phyloP scores from a whole-genome alignment of 2,888 invertebrate genomes.

The Allygus modestus region DNA sequence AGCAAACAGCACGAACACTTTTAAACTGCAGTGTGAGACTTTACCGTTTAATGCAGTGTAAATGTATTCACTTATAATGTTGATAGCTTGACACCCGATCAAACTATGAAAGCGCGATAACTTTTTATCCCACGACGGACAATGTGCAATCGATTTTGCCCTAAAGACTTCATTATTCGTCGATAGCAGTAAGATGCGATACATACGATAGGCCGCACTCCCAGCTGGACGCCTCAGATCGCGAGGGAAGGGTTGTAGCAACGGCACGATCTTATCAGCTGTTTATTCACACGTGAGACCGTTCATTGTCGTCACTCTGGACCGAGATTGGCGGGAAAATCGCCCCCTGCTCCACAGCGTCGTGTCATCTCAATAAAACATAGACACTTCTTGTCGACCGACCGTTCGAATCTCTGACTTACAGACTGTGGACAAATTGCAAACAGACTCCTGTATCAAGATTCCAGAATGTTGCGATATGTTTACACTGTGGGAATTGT shows the following conservation, averaged over 20 bases:
- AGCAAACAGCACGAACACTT: too few species aligned
- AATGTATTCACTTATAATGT: too few species aligned
- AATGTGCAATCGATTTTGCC: neutral
- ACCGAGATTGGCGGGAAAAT: conserved; percentile 23
- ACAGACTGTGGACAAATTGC: too few species aligned
- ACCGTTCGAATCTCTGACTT: conserved; percentile 12
- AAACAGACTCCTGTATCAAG: too few species aligned
- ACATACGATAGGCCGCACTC: neutral
- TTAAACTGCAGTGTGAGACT: neutral
- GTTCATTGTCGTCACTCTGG: neutral
- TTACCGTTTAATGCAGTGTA: too few species aligned
- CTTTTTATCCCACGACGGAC: conserved; percentile 23
- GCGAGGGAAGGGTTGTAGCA: conserved; percentile 7
- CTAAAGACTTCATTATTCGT: conserved; percentile 28
- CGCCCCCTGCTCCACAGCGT: neutral
- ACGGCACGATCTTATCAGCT: conserved; percentile 52
- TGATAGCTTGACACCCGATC: conserved; percentile 5
- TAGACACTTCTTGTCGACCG: neutral
- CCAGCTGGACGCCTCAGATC: neutral
- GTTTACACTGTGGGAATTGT: too few species aligned
- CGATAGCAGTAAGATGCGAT: conserved; percentile 20
- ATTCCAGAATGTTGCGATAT: too few species aligned
- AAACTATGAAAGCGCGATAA: neutral
- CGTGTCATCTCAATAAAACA: neutral
- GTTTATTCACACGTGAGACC: conserved; percentile 53